These are phyloP conservation scores for Aegotheles bennettii DNA, from an alignment of 2,113 vertebrate species.

Conservation along the genomic window DNA sequence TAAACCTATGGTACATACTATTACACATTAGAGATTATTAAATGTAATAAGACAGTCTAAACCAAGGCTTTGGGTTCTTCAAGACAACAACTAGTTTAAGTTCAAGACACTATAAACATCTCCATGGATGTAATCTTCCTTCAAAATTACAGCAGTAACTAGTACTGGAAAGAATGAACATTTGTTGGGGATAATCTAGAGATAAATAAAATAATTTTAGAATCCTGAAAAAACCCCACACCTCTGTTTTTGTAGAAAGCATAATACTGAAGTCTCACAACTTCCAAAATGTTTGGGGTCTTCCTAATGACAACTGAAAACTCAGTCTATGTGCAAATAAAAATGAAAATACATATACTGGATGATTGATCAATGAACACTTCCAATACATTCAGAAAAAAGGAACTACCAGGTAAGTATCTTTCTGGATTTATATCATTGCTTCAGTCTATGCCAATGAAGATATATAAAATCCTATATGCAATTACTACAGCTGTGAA, in stretches of 20 bases:
- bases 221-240: not conserved
- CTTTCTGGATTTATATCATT: too few species aligned
- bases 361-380: too few species aligned
- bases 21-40: not conserved
- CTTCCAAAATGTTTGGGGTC: not conserved
- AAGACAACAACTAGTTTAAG: not conserved
- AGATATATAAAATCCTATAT: too few species aligned
- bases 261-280: not conserved
- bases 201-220: not conserved
- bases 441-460: too few species aligned
- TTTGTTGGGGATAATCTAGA: not conserved
- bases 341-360: too few species aligned
- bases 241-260: not conserved
- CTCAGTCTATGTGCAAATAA: too few species aligned
- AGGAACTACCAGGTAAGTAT: too few species aligned
- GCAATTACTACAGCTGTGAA: too few species aligned
- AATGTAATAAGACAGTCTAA: not conserved
- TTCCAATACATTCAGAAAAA: too few species aligned
- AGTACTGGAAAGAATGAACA: not conserved
- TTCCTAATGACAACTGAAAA: not conserved
- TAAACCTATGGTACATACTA: not conserved
- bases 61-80: not conserved
- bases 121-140: not conserved
- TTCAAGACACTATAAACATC: not conserved
- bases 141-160: not conserved